These are phyloP conservation scores for Synodontis membranacea DNA, from an alignment of 2,113 vertebrate species.

Conservation along the genomic window DNA sequence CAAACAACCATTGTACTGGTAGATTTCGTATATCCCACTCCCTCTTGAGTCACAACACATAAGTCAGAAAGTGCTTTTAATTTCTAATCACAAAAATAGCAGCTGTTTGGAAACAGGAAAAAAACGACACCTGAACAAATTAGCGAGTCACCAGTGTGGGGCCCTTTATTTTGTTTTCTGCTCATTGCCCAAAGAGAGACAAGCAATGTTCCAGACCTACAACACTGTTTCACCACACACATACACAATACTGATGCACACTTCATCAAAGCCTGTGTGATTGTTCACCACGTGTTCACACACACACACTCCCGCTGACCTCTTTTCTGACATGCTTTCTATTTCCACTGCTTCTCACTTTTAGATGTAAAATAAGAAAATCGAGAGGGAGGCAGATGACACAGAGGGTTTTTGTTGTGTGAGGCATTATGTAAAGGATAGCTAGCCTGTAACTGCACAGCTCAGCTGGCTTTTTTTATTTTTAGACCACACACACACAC, in stretches of 20 bases:
- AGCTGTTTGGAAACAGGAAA: not conserved
- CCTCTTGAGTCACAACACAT: not conserved
- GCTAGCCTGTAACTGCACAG: conserved; percentile 55
- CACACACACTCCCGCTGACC: conserved; percentile 54
- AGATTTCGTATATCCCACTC: not conserved
- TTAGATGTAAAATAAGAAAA: conserved; percentile 35
- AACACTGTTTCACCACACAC: not conserved
- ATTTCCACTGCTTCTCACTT: conserved; percentile 31
- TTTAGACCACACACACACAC: conserved; percentile 58
- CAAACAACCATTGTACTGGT: not conserved
- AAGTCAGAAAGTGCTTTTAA: not conserved
- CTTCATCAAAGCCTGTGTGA: not conserved
- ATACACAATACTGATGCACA: conserved; percentile 20
- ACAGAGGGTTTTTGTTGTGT: conserved; percentile 44
- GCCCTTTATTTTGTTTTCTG: not conserved
- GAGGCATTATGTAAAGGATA: conserved; percentile 67
- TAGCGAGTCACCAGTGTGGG: too few species aligned
- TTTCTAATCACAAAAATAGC: not conserved
- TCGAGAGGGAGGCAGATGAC: conserved; percentile 16
- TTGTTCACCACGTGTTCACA: conserved; percentile 52
- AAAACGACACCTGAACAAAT: not conserved
- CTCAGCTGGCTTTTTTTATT: conserved; percentile 68
- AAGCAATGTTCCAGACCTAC: not conserved
- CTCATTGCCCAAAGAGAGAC: not conserved
- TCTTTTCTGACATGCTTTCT: conserved; percentile 55